Conservation (phyloP, 2,888 invertebrate species). For the Caenorhabditis macrosperma region DNA sequence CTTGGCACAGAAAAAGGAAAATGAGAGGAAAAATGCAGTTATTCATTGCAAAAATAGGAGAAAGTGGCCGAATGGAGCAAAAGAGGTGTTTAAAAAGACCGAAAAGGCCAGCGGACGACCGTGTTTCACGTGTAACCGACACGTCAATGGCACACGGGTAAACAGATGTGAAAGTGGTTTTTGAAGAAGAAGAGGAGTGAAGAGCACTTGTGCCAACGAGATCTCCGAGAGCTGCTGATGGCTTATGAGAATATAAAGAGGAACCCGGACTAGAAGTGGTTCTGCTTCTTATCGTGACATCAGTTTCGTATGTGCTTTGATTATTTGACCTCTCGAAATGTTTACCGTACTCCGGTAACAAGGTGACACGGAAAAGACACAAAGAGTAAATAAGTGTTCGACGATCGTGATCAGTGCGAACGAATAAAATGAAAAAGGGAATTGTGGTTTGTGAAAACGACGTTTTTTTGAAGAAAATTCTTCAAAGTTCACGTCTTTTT, state of each 20-base stretch:
- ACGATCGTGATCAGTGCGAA: background rate
- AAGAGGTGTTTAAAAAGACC: constrained; percentile 19
- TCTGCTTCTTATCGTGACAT: constrained; percentile 16
- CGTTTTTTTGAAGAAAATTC: too few species aligned
- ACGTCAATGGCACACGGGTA: constrained; percentile 49
- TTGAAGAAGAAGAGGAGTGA: constrained; percentile 14
- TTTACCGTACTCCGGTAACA: constrained; percentile 39
- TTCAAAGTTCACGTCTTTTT: too few species aligned
- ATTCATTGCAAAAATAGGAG: background rate
- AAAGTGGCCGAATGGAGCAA: background rate
- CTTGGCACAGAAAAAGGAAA: constrained; percentile 3
- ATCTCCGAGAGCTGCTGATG: constrained; percentile 12
- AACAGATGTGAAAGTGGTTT: constrained; percentile 28
- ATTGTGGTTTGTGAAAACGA: too few species aligned
- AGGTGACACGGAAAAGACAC: constrained; percentile 21
- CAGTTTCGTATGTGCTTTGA: constrained; percentile 30
- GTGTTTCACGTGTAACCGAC: constrained; percentile 42
- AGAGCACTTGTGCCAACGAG: constrained; percentile 12
- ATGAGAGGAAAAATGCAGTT: background rate
- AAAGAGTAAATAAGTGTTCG: background rate
- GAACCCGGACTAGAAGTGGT: background rate
- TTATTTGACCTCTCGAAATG: constrained; percentile 44
- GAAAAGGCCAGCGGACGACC: constrained; percentile 44
- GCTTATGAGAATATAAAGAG: constrained; percentile 3
- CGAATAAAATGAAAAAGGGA: background rate